Evolutionary conservation across 2,797 vertebrate genomes (phyloP), one percentile per base, ranked within the genome.

Genomic region (Agapornis canus): DNA sequence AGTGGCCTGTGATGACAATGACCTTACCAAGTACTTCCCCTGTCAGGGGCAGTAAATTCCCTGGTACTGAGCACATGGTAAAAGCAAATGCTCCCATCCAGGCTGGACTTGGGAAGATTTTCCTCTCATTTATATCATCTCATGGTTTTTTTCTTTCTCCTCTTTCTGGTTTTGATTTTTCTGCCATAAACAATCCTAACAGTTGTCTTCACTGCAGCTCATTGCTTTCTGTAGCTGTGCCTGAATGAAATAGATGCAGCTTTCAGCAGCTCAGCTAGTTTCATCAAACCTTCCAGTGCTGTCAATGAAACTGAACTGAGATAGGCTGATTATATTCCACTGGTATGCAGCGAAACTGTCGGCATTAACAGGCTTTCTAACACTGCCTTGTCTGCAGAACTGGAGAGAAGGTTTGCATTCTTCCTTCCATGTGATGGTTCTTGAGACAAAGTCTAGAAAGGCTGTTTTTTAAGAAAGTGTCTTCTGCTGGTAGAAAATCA

Each of bases 231-330:
- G 37, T 92, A 82, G 56, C 86, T 5, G 4, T 80, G 92, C 51
- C 68, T 87, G 81, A 95, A 86, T 45, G 71, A 71, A 95, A 86
- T 82, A 95, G 93, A 94, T 93, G 94, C 88, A 84, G 71, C 69
- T 91, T 95, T 85, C 26, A 5, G 89, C 92, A 90, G 61, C 68
- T 92, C 76, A 84, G 45, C 94, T 95, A 64, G 89, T 95, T 95
- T 93, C 17, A 10, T 94, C 83, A 90, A 86, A 60, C 45, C 64
- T 80, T 80, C 52, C 63, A 83, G 40, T 39, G 68, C 72, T 88
- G 78, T 91, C 87, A 91, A 22, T 94, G 92, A 84, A 96, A 90
- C 70, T 42, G 68, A 91, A 81, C 73, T 68, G 70, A 88, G 77
- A 84, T 82, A 37, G 45, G 80, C 89, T 95, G 92, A 90, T 96